Conservation (phyloP, 2,888 invertebrate genomes). For the Caenorhabditis wallacei region DNA sequence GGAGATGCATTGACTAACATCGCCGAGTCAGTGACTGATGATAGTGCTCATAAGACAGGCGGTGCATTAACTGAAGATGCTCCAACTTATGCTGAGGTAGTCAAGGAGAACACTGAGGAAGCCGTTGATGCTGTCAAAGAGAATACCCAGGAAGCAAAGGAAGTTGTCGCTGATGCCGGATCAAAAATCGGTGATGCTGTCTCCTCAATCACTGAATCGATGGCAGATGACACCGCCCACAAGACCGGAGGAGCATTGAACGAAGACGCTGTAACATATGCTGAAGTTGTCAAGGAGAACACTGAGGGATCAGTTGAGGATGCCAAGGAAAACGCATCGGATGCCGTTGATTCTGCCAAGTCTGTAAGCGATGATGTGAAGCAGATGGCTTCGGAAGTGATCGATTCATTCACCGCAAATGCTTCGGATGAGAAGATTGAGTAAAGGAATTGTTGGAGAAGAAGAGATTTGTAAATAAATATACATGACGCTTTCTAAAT, state of each 20-base stretch:
- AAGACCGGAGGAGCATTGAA: constrained; percentile 21
- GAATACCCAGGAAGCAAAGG: constrained; percentile 1
- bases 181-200: background rate
- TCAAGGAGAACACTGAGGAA: background rate
- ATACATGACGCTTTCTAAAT: background rate
- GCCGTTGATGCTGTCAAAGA: constrained; percentile 22
- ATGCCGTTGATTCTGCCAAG: constrained; percentile 74
- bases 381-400: constrained; percentile 4
- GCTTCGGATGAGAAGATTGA: background rate
- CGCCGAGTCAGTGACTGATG: constrained; percentile 3
- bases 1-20: background rate
- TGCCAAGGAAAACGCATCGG: constrained; percentile 66
- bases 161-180: constrained; percentile 1
- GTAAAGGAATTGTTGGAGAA: background rate
- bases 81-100: constrained; percentile 1
- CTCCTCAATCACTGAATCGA: background rate
- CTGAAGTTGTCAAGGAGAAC: constrained; percentile 5
- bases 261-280: too few relatives aligned
- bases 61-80: constrained; percentile 10
- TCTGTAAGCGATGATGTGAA: constrained; percentile 63
- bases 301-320: too few relatives aligned
- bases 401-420: constrained; percentile 9
- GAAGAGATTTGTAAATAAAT: background rate
- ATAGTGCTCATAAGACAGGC: constrained; percentile 18
- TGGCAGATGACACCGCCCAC: constrained; percentile 9